Conservation (phyloP, 1,140 invertebrate species). For the Hypsibius dujardini region DNA sequence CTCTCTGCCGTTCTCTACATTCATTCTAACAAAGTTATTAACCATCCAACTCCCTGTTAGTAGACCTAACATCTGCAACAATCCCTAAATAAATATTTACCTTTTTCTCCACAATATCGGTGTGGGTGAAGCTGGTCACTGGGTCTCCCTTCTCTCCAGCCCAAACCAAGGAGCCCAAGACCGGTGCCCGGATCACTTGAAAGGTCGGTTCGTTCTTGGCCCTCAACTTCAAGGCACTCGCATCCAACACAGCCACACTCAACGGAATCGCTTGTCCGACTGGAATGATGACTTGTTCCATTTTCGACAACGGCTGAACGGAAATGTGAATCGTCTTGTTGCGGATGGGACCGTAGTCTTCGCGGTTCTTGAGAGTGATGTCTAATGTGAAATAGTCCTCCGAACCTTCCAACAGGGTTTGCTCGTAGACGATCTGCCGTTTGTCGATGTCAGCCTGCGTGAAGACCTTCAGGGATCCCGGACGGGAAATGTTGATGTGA, state of each 20-base stretch:
- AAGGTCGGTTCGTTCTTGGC: background rate
- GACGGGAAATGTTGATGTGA: background rate
- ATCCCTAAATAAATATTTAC: too few species aligned
- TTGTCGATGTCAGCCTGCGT: background rate
- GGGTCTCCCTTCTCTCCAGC: background rate
- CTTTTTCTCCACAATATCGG: background rate
- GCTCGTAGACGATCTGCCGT: background rate
- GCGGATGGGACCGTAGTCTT: background rate
- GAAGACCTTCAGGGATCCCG: background rate
- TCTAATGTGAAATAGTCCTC: slow-evolving; percentile 7
- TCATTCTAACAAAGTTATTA: too few species aligned
- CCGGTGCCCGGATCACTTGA: background rate
- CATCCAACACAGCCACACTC: background rate
- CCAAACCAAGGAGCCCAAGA: background rate
- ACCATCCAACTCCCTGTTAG: too few species aligned
- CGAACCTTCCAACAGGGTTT: background rate
- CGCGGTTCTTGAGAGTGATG: background rate
- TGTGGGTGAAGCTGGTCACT: background rate
- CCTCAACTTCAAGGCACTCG: background rate
- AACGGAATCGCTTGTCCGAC: background rate
- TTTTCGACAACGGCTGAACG: background rate
- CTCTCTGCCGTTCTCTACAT: too few species aligned
- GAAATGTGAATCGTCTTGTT: slow-evolving; percentile 4
- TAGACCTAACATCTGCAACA: too few species aligned
- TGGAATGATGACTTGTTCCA: background rate